These are phyloP conservation scores for Apostichopus californicus DNA, from an alignment of 35 echinoderm and acorn worm genomes.

Conservation along the genomic window DNA sequence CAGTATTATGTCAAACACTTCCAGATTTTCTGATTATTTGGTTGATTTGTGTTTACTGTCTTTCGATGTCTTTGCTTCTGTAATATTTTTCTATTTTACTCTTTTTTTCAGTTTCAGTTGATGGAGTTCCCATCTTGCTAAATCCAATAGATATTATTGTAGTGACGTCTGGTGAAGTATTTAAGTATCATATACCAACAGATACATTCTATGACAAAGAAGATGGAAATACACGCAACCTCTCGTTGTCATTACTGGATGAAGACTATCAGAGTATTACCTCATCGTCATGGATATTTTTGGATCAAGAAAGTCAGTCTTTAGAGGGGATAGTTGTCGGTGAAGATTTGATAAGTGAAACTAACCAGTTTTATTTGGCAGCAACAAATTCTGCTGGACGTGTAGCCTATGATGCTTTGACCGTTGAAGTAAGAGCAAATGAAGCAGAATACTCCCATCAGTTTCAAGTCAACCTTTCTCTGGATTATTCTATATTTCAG, in stretches of 20 bases:
- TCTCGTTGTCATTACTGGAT: neutral
- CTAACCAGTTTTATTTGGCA: slow-evolving; percentile 20
- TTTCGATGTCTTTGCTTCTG: too few species aligned
- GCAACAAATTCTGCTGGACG: slow-evolving; percentile 17
- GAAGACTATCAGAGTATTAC: neutral
- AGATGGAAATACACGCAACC: slow-evolving; percentile 35
- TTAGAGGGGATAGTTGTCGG: neutral
- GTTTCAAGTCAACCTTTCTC: neutral
- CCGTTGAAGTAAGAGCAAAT: neutral
- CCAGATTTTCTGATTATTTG: too few species aligned
- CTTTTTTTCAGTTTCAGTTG: neutral
- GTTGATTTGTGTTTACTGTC: too few species aligned
- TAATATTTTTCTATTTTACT: neutral
- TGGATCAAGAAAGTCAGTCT: neutral
- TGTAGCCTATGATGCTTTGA: slow-evolving; percentile 20
- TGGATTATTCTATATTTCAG: neutral
- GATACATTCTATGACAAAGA: slow-evolving; percentile 39
- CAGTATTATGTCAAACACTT: too few species aligned
- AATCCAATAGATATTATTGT: slow-evolving; percentile 26
- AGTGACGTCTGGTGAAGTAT: neutral
- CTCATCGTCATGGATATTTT: slow-evolving; percentile 21
- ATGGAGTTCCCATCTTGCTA: neutral
- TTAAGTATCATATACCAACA: slow-evolving; percentile 11
- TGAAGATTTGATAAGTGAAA: neutral
- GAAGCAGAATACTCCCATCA: slow-evolving; percentile 3